phyloP scores from a whole-genome alignment of 2,113 vertebrate species.

The Neoarius graeffei region DNA sequence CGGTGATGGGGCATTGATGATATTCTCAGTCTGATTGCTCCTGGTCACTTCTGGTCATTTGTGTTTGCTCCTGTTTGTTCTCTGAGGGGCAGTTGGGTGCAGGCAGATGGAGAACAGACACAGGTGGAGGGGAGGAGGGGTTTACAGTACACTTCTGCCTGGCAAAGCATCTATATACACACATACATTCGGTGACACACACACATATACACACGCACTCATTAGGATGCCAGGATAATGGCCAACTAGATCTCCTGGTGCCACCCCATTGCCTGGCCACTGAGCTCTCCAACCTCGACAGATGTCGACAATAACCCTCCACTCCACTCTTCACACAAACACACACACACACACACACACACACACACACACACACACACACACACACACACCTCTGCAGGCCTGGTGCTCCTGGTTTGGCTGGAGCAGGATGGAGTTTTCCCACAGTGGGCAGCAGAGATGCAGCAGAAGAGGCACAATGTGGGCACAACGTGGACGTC shows the following conservation, averaged over 20 bases:
- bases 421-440: constrained; percentile 24
- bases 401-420: constrained; percentile 30
- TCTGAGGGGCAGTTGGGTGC: constrained; percentile 89
- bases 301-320: constrained; percentile 95
- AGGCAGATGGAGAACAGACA: constrained; percentile 96
- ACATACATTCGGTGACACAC: constrained; percentile 1
- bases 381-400: constrained; percentile 57
- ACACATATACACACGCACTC: constrained; percentile 67
- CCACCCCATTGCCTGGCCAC: constrained; percentile 99
- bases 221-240: constrained; percentile 99
- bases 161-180: constrained; percentile 90
- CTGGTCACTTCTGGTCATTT: constrained; percentile 69
- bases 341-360: constrained; percentile 64
- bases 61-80: constrained; percentile 84
- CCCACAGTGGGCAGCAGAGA: constrained; percentile 33
- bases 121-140: constrained; percentile 71
- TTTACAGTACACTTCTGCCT: constrained; percentile 88
- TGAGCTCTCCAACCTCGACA: constrained; percentile 98
- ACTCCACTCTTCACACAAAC: constrained; percentile 67
- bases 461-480: constrained; percentile 20
- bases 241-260: constrained; percentile 97
- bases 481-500: constrained; percentile 12
- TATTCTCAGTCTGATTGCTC: constrained; percentile 49
- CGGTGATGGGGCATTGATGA: constrained; percentile 47
- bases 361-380: constrained; percentile 63